A percentile compares a stretch with the other conserved stretches of the same genome.
phyloP scores from a whole-genome alignment of 2,888 invertebrate species.

The Archips crataeganus region DNA sequence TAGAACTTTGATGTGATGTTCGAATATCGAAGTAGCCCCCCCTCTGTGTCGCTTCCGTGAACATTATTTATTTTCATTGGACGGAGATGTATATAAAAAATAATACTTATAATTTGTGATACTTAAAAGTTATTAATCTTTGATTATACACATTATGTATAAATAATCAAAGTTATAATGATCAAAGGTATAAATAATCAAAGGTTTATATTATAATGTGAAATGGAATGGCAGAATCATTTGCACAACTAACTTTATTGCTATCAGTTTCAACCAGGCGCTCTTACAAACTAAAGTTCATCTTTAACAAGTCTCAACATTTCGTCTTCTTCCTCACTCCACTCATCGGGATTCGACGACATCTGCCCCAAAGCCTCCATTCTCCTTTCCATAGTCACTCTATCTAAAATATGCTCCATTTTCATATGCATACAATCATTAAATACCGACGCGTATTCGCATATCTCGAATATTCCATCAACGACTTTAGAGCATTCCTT shows the following conservation, averaged over 20 bases:
- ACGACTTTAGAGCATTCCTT: conserved; percentile 63
- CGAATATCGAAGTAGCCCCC: too few species aligned
- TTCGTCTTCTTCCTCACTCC: conserved; percentile 74
- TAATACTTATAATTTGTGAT: too few species aligned
- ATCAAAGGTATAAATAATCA: too few species aligned
- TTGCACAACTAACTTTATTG: conserved; percentile 11
- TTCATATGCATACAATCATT: conserved; percentile 82
- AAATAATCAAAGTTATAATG: too few species aligned
- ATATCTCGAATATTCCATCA: conserved; percentile 73
- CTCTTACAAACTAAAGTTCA: conserved; percentile 59
- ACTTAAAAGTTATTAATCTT: too few species aligned
- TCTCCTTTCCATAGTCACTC: conserved; percentile 73
- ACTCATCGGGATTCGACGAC: conserved; percentile 67
- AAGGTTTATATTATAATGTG: too few species aligned
- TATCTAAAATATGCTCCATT: conserved; percentile 79
- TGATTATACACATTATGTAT: too few species aligned
- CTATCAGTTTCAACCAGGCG: conserved; percentile 27
- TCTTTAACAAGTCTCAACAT: conserved; percentile 71
- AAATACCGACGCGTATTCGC: conserved; percentile 76
- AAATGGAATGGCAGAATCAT: too few species aligned
- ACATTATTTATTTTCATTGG: too few species aligned
- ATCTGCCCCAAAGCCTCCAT: conserved; percentile 78
- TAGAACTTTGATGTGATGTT: too few species aligned
- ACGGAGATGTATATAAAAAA: too few species aligned
- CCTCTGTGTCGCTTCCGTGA: too few species aligned